Evolutionary conservation across 1,140 invertebrate genomes (phyloP), one percentile per base, ranked within the genome.

Genomic region (Venustaconcha ellipsiformis): DNA sequence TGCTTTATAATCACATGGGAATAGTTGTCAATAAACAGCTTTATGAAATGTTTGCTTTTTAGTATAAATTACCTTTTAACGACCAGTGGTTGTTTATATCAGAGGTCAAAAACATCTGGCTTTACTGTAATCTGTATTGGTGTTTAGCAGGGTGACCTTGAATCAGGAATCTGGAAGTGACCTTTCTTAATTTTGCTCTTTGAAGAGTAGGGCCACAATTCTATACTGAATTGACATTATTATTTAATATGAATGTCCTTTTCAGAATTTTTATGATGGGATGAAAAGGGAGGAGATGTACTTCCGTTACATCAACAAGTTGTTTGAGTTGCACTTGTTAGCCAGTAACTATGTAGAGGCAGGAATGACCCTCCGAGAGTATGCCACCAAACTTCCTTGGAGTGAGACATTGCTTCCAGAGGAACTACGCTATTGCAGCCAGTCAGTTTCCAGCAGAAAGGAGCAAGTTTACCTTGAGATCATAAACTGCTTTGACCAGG

Each of bases 251-350:
- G 23, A n/a, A 62, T 71, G n/a, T 55, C 57, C 62, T 48, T 55
- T 20, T 59, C 91, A 96, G 94, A 97, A 96, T 87, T 89, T 89
- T 78, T 89, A 89, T 79, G 83, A 86, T 62, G 87, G 87, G 74
- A 83, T 82, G 20, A 83, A 87, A 26, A 73, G 85, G 14, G 76
- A 82, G 68, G 87, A 89, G 67, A 87, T 89, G 86, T 88, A 89
- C 72, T 84, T 88, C 23, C 86, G 87, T 11, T 89, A 89, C 83
- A 86, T 89, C 74, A 87, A 87, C 78, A 87, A 88, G 56, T 78
- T 89, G 66, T 83, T 80, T 20, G 83, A 88, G 15, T 83, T 89
- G 65, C 88, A 89, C 75, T 75, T 84, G 62, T 70, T 69, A 4
- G 83, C 83, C 18, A 81, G 78, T 67, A 89, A 88, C 77, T 86